A percentile compares a stretch with the other conserved stretches of the same genome.
Evolutionary conservation across 1,140 invertebrate genomes (phyloP).

Genomic region (Bombus breviceps): DNA sequence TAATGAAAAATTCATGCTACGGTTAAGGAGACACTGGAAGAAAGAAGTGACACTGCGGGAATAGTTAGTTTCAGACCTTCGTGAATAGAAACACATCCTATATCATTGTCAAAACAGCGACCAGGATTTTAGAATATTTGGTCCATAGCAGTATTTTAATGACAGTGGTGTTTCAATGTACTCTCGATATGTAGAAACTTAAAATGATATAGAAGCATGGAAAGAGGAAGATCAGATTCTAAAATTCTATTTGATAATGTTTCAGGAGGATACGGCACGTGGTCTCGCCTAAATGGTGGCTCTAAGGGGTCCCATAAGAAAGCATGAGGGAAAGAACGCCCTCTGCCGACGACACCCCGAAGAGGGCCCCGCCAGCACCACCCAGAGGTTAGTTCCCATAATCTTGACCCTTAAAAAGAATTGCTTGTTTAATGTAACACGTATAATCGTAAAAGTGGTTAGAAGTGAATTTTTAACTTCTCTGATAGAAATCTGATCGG

Average conservation of each 20-base stretch:
- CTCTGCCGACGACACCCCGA: slow-evolving; percentile 81
- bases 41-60: neutral
- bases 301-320: slow-evolving; percentile 72
- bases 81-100: too few species aligned
- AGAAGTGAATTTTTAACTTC: neutral
- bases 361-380: slow-evolving; percentile 80
- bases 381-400: slow-evolving; percentile 77
- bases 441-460: neutral
- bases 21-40: too few species aligned
- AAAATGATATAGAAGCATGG: too few species aligned
- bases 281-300: slow-evolving; percentile 70
- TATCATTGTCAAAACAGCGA: too few species aligned
- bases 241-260: slow-evolving; percentile 7
- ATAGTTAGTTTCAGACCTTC: too few species aligned
- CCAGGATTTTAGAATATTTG: too few species aligned
- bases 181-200: too few species aligned
- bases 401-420: neutral
- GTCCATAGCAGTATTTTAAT: too few species aligned
- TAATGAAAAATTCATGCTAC: neutral
- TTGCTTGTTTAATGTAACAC: neutral
- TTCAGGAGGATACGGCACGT: slow-evolving; percentile 44
- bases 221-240: too few species aligned
- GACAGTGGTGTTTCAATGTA: too few species aligned
- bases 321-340: slow-evolving; percentile 82
- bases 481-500: neutral